Evolutionary conservation across 2,113 vertebrate genomes (phyloP).

Genomic region (Lynx canadensis): DNA sequence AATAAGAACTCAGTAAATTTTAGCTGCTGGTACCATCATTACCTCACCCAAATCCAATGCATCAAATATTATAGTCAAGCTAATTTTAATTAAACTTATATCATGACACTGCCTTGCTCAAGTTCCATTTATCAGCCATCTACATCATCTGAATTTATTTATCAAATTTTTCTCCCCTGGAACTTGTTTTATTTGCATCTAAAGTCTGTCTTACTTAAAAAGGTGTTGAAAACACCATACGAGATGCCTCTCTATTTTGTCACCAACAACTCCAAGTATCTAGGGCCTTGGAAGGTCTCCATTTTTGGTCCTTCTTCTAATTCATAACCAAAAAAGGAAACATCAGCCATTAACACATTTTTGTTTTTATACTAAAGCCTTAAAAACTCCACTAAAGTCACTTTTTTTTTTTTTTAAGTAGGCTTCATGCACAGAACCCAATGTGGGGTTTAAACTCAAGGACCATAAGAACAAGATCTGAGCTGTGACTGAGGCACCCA

Average conservation of each 20-base stretch:
- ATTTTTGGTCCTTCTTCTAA: conserved; percentile 9
- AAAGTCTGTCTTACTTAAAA: conserved; percentile 7
- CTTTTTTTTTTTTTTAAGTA: too few relatives aligned
- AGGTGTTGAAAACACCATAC: not conserved
- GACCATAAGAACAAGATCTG: too few relatives aligned
- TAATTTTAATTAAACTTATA: conserved; percentile 22
- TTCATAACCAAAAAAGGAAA: conserved; percentile 43
- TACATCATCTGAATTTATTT: conserved; percentile 21
- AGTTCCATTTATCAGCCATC: not conserved
- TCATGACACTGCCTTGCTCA: not conserved
- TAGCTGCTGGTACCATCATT: not conserved
- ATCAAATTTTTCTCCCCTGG: not conserved
- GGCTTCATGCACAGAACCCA: too few relatives aligned
- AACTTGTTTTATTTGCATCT: not conserved
- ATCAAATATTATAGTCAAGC: not conserved
- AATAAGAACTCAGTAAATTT: not conserved
- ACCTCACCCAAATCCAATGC: not conserved
- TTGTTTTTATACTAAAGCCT: not conserved
- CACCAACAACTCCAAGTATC: not conserved
- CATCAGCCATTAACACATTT: not conserved
- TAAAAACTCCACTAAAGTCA: not conserved
- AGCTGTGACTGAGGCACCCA: too few relatives aligned
- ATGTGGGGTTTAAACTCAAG: too few relatives aligned
- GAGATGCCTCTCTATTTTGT: not conserved
- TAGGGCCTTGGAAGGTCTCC: not conserved